phyloP scores from a whole-genome alignment of 2,113 vertebrate genomes.

The Narcine bancroftii region DNA sequence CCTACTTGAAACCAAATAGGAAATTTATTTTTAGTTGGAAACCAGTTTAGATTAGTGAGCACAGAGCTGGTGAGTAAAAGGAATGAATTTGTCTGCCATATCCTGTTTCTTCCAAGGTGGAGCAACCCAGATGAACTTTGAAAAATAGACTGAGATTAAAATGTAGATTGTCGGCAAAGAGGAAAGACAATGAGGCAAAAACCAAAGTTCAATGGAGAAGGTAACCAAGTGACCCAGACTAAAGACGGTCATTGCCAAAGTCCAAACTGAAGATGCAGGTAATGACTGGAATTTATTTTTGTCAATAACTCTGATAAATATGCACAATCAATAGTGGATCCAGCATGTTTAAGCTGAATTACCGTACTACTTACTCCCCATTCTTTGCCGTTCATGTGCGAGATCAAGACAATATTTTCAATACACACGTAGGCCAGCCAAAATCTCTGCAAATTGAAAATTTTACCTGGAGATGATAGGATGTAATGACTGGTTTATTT shows the following conservation, averaged over 20 bases:
- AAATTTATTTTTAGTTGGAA: neutral
- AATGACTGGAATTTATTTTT: too few relatives aligned
- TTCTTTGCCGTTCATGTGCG: neutral
- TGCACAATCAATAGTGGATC: neutral
- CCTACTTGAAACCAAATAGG: too few relatives aligned
- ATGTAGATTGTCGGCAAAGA: neutral
- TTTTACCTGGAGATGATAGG: constrained; percentile 69
- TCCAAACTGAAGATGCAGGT: too few relatives aligned
- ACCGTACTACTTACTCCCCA: neutral
- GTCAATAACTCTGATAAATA: neutral
- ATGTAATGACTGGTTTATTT: constrained; percentile 61
- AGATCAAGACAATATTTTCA: neutral
- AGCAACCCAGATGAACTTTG: neutral
- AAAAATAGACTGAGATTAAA: neutral
- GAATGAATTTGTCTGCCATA: neutral
- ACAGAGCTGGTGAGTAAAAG: neutral
- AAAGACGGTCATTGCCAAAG: neutral
- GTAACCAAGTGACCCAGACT: neutral
- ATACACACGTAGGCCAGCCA: neutral
- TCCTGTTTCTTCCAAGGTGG: neutral
- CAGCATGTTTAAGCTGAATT: neutral
- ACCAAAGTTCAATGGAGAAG: neutral
- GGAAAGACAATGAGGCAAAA: neutral
- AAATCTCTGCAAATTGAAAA: neutral
- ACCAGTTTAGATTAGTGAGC: neutral